phyloP scores from a whole-genome alignment of 2,113 vertebrate species.

The Nesogale talazaci region DNA sequence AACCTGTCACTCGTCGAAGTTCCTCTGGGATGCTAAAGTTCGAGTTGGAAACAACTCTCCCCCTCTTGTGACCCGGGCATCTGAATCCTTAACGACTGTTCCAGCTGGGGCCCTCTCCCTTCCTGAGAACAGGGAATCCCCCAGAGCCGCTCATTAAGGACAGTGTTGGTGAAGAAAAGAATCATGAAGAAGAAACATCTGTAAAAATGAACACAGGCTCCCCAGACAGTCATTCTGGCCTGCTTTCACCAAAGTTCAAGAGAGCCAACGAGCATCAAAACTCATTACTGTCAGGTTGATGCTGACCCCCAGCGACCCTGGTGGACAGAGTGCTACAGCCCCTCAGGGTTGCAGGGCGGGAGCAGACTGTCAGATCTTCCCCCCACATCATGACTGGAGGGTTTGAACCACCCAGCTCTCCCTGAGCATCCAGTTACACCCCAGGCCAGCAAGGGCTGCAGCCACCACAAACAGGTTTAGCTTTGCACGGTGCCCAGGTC shows the following conservation, averaged over 20 bases:
- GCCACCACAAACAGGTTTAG: not conserved
- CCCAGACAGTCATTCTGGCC: not conserved
- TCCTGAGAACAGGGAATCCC: not conserved
- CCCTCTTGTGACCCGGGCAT: not conserved
- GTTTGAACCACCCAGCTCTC: not conserved
- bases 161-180: conserved; percentile 43
- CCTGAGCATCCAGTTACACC: too few species aligned
- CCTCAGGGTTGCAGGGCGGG: not conserved
- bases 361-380: not conserved
- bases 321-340: not conserved
- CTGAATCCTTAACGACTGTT: not conserved
- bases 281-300: not conserved
- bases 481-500: not conserved
- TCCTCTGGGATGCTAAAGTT: not conserved
- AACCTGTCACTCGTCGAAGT: not conserved
- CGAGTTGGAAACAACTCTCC: not conserved
- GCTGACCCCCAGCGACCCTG: not conserved
- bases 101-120: conserved; percentile 14
- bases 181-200: not conserved
- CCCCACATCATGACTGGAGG: not conserved
- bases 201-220: not conserved
- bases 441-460: not conserved
- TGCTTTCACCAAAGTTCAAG: not conserved
- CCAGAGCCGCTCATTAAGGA: not conserved
- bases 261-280: not conserved